Base-by-base conservation (phyloP, 2,797 vertebrate genomes). In the Aphelocoma californica region DNA sequence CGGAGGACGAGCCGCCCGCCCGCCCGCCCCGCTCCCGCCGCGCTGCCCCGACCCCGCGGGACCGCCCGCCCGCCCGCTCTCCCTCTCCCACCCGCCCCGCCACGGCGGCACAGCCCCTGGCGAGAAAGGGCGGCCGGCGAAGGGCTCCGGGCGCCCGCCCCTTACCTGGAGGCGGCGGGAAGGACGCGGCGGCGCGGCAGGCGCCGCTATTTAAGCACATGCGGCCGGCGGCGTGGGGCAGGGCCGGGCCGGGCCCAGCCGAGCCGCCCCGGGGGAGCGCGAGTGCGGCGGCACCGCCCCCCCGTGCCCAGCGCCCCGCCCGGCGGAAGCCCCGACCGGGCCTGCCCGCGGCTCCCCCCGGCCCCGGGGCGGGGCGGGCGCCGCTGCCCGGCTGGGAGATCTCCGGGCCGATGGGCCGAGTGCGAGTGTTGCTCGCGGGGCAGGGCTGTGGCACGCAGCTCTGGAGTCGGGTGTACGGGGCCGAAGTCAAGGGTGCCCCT, bases 351-450 rank as follows among this genome's bases (percentile, higher is more conserved):
- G 42, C 19, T 18, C 40, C 25, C 48, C 25, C 25, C 19, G 31
- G 53, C 53, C 53, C 31, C 19, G 31, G 19, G 53, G 19, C 18
- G 29, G 51, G 29, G 28, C 17, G 50, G 51, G 32, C 56, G 23
- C 25, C 20, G 40, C 16, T 5, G 6, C 51, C 17, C 14, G 21
- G 20, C 40, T 14, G 14, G 25, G 31, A 12, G 28, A 3, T 1
- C 6, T 14, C 14, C 31, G 2, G 8, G 36, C 9, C 7, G 14
- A 0, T 4, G 56, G 17, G 38, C 8, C 5, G 25, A 12, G 26
- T 2, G 8, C 1, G 3, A 25, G 25, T 1, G 12, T n/a, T 3
- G 48, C 7, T 14, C 3, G 3, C 42, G 2, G 34, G 34, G 34
- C 78, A 18, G 18, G 32, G 40, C 21, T 2, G 11, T 6, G 8